Evolutionary conservation across 2,888 invertebrate species (phyloP), one percentile per base, ranked within the genome.

Genomic region (Diplolepis rosae): DNA sequence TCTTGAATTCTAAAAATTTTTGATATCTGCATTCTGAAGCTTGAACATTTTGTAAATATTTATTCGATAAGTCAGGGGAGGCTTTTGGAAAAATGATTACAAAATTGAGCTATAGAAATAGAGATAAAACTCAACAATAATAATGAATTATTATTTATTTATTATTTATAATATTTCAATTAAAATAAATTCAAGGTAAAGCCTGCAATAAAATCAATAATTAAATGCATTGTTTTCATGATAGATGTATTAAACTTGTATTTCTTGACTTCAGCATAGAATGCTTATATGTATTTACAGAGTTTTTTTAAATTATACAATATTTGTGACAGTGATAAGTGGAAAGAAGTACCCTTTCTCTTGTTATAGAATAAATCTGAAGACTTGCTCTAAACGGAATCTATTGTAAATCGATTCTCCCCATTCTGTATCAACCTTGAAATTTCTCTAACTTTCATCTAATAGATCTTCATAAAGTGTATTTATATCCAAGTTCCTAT

Each of bases 311-410:
- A 61, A 61, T 61, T 22, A 61, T 61, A 61, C 61, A 61, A 39
- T 61, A 35, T 35, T 56, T 61, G 61, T 61, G 39, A 52, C 52
- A 61, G 61, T 61, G 61, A 61, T 56, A 27, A 39, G 61, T 61
- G 61, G 35, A 61, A 39, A 24, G 39, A 39, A 39, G 35, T 61
- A 61, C 27, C n/a, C 61, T 39, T 61, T 61, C 56, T 18, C 56
- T 39, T 18, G 30, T 32, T 54, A 54, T 30, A 32, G 54, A 54
- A 54, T 61, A 61, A 39, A 61, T 61, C 39, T 61, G 61, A 61
- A 61, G 61, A 61, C 39, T 45, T 45, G 39, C 35, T 61, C 32
- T 61, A 39, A 35, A 61, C 35, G 39, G 61, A 61, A 61, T 61
- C 61, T 61, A 24, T 61, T 61, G 7, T 35, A 61, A 61, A 61